Evolutionary conservation across 2,797 vertebrate species (phyloP).

Genomic region (Enteromius thamalakanensis): DNA sequence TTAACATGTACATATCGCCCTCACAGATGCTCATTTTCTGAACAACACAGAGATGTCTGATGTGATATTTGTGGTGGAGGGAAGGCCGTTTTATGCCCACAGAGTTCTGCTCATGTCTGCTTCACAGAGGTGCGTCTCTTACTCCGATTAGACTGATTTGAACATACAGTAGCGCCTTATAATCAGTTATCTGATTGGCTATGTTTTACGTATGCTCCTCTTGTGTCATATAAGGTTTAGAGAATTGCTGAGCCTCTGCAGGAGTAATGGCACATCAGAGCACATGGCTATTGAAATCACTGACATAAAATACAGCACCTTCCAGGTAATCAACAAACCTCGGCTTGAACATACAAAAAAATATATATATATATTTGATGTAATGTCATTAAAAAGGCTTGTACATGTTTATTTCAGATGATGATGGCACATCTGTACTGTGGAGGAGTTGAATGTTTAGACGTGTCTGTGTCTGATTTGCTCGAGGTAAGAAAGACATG

Average conservation of each 20-base stretch:
- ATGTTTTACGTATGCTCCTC: slow-evolving; percentile 1
- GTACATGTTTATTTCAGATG: slow-evolving; percentile 71
- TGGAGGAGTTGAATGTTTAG: slow-evolving; percentile 85
- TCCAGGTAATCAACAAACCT: slow-evolving; percentile 79
- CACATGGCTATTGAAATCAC: slow-evolving; percentile 85
- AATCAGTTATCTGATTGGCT: not conserved
- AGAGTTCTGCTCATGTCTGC: slow-evolving; percentile 92
- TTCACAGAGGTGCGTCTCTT: slow-evolving; percentile 82
- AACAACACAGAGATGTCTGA: slow-evolving; percentile 96
- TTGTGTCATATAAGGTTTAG: slow-evolving; percentile 80
- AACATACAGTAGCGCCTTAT: not conserved
- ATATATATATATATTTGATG: not conserved
- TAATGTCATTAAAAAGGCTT: not conserved
- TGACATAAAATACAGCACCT: slow-evolving; percentile 88
- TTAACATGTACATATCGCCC: not conserved
- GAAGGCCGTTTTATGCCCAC: slow-evolving; percentile 88
- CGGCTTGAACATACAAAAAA: not conserved
- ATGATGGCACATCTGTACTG: slow-evolving; percentile 95
- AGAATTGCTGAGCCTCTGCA: slow-evolving; percentile 79
- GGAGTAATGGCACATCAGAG: slow-evolving; percentile 73
- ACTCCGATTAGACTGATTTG: not conserved
- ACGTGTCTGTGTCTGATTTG: slow-evolving; percentile 81
- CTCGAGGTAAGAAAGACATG: slow-evolving; percentile 80
- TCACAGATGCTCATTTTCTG: slow-evolving; percentile 88
- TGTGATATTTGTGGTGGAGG: slow-evolving; percentile 89